Base-by-base conservation (phyloP, 64 coral and sea anemone species). In the Porites lutea region DNA sequence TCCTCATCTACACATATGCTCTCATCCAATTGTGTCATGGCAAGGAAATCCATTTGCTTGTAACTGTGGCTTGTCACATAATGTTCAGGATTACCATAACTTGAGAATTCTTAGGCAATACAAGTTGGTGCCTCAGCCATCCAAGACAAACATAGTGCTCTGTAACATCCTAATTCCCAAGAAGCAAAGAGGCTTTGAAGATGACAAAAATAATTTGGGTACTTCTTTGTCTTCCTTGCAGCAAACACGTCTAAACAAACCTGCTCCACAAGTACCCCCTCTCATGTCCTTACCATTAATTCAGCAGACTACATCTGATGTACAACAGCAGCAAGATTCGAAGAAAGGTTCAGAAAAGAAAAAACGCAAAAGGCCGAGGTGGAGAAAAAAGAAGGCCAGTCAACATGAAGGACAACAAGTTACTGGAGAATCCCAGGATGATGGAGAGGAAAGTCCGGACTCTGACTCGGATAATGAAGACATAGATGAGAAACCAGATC, bases 381-480 rank as follows among this genome's bases (percentile, higher is more conserved):
- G 12, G 44, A 84, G 63, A 52, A 84, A 68, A 4, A 67, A 23
- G 4, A 83, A 83, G 62, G 20, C 63, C 46, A 69, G 48, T 67
- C 9, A 52, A 5, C 46, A 66, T 19, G 45, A 14, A 7, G 46
- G 53, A 51, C 37, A 3, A 5, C 27, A 37, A 37, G 27, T 37
- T 37, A 13, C 5, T n/a, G 63, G 5, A 68, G 81, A 50, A 68
- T 83, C 61, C 64, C 59, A 5, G 13, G 52, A 5, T 19, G 6
- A 52, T 13, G 81, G 65, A 69, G 81, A 84, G 13, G 19, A 68
- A 49, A 68, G 81, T 18, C 27, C 63, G 23, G 62, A 84, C n/a
- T 84, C 81, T 48, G 18, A 13, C 11, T 83, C 63, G 12, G 81
- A 84, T 49, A 84, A 84, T 69, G 81, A 84, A 84, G 62, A 84